Evolutionary conservation across 2,113 vertebrate species (phyloP).

Genomic region (Corythornis vintsioides): DNA sequence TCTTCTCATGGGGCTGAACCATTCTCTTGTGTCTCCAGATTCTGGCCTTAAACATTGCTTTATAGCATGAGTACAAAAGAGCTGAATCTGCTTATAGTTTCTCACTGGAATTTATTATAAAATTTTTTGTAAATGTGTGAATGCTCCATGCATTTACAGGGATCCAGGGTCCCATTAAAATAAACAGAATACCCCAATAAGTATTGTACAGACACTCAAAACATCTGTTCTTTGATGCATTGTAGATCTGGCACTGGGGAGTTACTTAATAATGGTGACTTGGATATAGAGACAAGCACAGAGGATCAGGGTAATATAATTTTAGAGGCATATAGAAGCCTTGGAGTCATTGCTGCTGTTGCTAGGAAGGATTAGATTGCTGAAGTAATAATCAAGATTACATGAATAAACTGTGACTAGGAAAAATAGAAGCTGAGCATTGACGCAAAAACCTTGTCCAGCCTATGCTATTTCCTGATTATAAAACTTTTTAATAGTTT

Average conservation of each 20-base stretch:
- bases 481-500: not conserved
- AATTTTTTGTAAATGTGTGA: constrained; percentile 32
- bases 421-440: not conserved
- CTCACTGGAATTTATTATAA: constrained; percentile 21
- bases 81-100: constrained; percentile 14
- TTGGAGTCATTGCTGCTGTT: not conserved
- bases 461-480: not conserved
- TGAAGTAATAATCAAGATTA: constrained; percentile 28
- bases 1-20: not conserved
- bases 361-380: constrained; percentile 15
- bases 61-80: not conserved
- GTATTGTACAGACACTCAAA: constrained; percentile 4
- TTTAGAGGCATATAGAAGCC: constrained; percentile 17
- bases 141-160: constrained; percentile 31
- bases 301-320: constrained; percentile 3
- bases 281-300: not conserved
- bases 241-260: not conserved
- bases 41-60: constrained; percentile 26
- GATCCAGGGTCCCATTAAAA: constrained; percentile 43
- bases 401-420: not conserved
- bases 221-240: constrained; percentile 1
- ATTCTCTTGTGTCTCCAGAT: constrained; percentile 8
- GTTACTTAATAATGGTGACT: constrained; percentile 42
- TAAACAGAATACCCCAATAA: constrained; percentile 42
- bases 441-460: not conserved